Conservation (phyloP, 2,113 vertebrate genomes). For the Asarcornis scutulata region DNA sequence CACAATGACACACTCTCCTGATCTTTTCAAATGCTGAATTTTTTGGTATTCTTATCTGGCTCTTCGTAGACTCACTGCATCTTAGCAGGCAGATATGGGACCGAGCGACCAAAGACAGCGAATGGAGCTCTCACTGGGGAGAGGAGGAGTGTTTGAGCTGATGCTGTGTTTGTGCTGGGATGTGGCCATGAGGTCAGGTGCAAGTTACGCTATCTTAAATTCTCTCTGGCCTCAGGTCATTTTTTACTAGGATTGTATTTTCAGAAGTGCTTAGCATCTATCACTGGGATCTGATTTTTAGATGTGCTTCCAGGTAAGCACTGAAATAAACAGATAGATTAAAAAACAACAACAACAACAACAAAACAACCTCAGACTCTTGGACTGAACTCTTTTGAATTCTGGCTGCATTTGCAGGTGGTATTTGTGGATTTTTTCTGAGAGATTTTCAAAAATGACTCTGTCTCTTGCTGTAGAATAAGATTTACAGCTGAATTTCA, state of each 20-base stretch:
- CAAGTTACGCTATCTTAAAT: not conserved
- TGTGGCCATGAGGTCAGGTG: not conserved
- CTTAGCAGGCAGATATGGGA: not conserved
- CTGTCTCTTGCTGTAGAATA: not conserved
- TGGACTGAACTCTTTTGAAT: not conserved
- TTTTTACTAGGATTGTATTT: not conserved
- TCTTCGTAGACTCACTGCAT: not conserved
- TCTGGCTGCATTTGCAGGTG: not conserved
- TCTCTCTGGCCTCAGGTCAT: not conserved
- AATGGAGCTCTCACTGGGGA: not conserved
- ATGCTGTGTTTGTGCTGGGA: not conserved
- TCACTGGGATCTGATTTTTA: not conserved
- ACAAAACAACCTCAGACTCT: not conserved
- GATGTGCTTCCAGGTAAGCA: not conserved
- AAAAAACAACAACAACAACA: not conserved
- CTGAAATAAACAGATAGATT: not conserved
- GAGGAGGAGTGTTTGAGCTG: not conserved
- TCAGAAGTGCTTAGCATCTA: not conserved
- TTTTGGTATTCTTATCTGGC: not conserved
- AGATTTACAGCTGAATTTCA: not conserved
- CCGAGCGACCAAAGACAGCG: accelerated
- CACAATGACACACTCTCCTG: not conserved
- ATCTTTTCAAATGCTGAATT: not conserved
- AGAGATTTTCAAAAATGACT: not conserved
- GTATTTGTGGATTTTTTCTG: not conserved